Base-by-base conservation (phyloP, 2,888 invertebrate species). In the Chromoteleia sp. region DNA sequence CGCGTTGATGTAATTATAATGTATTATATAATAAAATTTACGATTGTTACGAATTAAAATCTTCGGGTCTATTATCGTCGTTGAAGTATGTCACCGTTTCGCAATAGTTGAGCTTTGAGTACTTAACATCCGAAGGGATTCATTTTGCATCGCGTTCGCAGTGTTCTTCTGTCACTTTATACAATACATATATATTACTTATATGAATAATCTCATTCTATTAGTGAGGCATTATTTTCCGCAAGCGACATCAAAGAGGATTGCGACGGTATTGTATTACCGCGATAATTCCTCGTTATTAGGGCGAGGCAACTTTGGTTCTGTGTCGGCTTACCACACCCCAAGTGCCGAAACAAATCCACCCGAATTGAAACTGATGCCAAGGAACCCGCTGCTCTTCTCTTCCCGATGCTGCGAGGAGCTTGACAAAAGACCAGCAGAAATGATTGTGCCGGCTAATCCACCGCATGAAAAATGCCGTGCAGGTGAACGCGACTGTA, bases 251-350 rank as follows among this genome's bases (percentile, higher is more conserved):
- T 91, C 91, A 92, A 92, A 92, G 91, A 86, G 90, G 88, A 90
- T 90, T 88, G 86, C 85, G 84, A 79, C 78, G 81, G 84, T 85
- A 91, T 91, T 91, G 91, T 91, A 88, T 89, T 87, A 86, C 85
- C 74, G 88, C 87, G 90, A 91, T 92, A 91, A 92, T 92, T 91
- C 91, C 91, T 90, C 90, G 89, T 91, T 92, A 92, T 92, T 91
- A 91, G 89, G 86, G 79, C 86, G 82, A 83, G 74, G 83, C 79
- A 84, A 84, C 86, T 87, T 88, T 85, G 89, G 89, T 89, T 90
- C 89, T 89, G 87, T 88, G 88, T 89, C 90, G 89, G 91, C 90
- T 92, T 92, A 92, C 90, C 90, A 89, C 91, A 89, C 91, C 91
- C 91, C 89, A 88, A 89, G 91, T 88, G 90, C 88, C 88, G 88